Conservation (phyloP, 2,797 vertebrate species). For the Ctenopoma multispine region DNA sequence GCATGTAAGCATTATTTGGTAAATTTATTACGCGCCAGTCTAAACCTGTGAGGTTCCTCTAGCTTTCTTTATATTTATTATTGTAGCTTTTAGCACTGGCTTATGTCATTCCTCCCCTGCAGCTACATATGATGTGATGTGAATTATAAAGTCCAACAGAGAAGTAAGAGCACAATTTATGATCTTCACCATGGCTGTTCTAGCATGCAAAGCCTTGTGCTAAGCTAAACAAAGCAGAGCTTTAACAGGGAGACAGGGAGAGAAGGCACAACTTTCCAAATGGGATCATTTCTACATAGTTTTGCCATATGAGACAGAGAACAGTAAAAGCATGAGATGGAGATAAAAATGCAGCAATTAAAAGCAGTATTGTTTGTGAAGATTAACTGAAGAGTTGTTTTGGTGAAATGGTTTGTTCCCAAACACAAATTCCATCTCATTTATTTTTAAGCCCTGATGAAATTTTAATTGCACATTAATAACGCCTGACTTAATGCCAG, state of each 20-base stretch:
- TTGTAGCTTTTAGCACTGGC: not conserved
- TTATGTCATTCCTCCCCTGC: not conserved
- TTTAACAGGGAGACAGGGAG: slow-evolving; percentile 1
- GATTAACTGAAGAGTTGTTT: slow-evolving; percentile 67
- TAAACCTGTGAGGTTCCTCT: not conserved
- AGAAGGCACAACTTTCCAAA: slow-evolving; percentile 39
- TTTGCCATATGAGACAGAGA: slow-evolving; percentile 24
- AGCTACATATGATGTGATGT: slow-evolving; percentile 3
- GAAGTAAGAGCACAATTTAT: slow-evolving; percentile 17
- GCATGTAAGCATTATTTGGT: slow-evolving; percentile 1
- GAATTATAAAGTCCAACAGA: slow-evolving; percentile 16
- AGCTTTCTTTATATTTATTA: slow-evolving; percentile 10
- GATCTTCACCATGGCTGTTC: not conserved
- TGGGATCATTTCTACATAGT: slow-evolving; percentile 20
- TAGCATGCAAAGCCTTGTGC: slow-evolving; percentile 9
- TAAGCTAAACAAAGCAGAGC: slow-evolving; percentile 7
- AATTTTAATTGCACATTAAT: slow-evolving; percentile 84
- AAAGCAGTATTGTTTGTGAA: slow-evolving; percentile 53
- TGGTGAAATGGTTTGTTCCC: slow-evolving; percentile 64
- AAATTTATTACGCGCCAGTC: not conserved
- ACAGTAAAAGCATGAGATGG: slow-evolving; percentile 48
- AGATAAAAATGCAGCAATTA: slow-evolving; percentile 57
- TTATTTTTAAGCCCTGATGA: slow-evolving; percentile 79
- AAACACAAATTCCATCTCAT: slow-evolving; percentile 73
- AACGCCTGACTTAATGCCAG: slow-evolving; percentile 69